Conservation (phyloP, 2,797 vertebrate species). For the Epinephelus awoara region DNA sequence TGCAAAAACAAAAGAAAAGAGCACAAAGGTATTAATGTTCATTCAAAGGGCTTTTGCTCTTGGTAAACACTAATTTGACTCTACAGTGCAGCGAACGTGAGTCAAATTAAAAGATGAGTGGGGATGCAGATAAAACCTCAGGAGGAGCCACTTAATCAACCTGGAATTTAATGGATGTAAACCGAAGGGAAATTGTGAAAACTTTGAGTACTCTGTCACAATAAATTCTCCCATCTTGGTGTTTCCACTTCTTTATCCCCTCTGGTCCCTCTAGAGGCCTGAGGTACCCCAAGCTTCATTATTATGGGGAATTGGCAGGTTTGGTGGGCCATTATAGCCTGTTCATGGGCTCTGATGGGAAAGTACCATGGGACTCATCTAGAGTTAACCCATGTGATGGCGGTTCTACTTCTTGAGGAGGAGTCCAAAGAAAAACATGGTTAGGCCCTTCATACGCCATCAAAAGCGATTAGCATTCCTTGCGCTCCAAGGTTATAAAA, state of each 20-base stretch:
- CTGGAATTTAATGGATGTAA: slow-evolving; percentile 34
- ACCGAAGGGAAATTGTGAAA: slow-evolving; percentile 38
- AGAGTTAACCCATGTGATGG: slow-evolving; percentile 35
- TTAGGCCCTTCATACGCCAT: slow-evolving; percentile 62
- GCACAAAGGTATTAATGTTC: slow-evolving; percentile 23
- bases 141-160: slow-evolving; percentile 29
- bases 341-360: slow-evolving; percentile 61
- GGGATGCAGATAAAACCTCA: slow-evolving; percentile 21
- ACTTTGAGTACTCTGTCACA: slow-evolving; percentile 36
- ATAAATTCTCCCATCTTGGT: slow-evolving; percentile 30
- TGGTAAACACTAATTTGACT: slow-evolving; percentile 32
- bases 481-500: slow-evolving; percentile 76
- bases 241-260: slow-evolving; percentile 29
- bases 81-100: slow-evolving; percentile 23
- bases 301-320: slow-evolving; percentile 48
- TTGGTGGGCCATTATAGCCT: slow-evolving; percentile 50
- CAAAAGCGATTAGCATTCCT: slow-evolving; percentile 80
- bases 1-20: slow-evolving; percentile 17
- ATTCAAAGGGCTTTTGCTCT: slow-evolving; percentile 18
- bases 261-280: slow-evolving; percentile 29
- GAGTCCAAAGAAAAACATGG: slow-evolving; percentile 61
- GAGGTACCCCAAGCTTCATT: slow-evolving; percentile 41
- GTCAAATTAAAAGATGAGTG: slow-evolving; percentile 45
- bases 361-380: slow-evolving; percentile 52
- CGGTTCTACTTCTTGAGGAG: slow-evolving; percentile 35